Conservation (phyloP, 2,888 invertebrate species). For the Himalopsyche japonica region DNA sequence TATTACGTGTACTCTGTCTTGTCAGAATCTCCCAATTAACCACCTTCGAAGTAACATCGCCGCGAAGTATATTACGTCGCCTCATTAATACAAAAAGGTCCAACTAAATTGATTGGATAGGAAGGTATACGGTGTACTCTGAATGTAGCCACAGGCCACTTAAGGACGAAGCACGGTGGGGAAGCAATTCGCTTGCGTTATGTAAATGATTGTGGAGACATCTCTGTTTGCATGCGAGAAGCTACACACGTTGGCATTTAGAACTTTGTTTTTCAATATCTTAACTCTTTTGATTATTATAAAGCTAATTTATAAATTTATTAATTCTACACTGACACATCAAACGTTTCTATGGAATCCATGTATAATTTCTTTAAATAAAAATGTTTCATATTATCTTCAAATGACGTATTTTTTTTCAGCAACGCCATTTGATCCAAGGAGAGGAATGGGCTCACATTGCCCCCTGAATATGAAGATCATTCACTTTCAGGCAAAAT, state of each 20-base stretch:
- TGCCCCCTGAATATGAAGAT: no score
- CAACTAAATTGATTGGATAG: constrained; percentile 25
- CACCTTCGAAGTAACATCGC: constrained; percentile 21
- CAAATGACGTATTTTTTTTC: no score
- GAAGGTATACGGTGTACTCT: neutral
- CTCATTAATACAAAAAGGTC: constrained; percentile 33
- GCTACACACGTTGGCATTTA: neutral
- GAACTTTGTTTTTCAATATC: neutral
- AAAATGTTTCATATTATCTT: no score
- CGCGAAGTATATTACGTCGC: constrained; percentile 5
- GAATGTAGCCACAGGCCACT: neutral
- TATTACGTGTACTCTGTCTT: neutral
- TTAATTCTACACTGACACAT: no score
- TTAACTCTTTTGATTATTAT: neutral
- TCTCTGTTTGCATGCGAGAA: constrained; percentile 28
- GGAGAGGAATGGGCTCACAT: no score
- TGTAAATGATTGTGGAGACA: constrained; percentile 25
- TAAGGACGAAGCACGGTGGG: neutral
- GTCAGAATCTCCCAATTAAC: constrained; percentile 23
- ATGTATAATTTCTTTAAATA: no score
- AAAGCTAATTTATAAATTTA: no score
- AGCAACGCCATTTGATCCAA: no score
- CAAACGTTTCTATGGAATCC: no score
- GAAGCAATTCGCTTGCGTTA: constrained; percentile 33
- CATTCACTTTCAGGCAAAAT: no score